Conservation (phyloP, 1,140 invertebrate genomes). For the Cheumatopsyche charites region DNA sequence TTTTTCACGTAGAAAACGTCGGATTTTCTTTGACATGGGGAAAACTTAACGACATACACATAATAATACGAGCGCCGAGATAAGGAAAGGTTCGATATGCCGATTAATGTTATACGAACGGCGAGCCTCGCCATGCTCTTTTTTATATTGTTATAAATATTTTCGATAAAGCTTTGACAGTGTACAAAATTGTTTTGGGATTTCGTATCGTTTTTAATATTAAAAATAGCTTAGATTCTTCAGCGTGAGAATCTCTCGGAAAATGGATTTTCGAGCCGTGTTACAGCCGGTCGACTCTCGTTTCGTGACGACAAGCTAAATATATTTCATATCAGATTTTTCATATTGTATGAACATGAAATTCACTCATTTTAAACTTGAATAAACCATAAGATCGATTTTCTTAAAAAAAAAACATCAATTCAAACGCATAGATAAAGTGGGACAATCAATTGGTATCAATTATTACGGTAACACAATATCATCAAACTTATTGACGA, state of each 20-base stretch:
- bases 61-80: constrained; percentile 5
- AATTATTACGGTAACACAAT: too few relatives aligned
- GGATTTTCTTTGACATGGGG: constrained; percentile 32
- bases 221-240: not conserved
- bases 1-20: constrained; percentile 30
- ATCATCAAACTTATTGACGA: too few relatives aligned
- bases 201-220: not conserved
- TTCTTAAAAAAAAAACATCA: too few relatives aligned
- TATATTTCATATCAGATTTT: too few relatives aligned
- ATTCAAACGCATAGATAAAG: too few relatives aligned
- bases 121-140: not conserved
- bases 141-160: constrained; percentile 18
- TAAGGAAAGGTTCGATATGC: constrained; percentile 10
- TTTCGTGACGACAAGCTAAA: too few relatives aligned
- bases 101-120: not conserved
- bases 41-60: constrained; percentile 21
- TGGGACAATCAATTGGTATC: too few relatives aligned
- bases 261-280: constrained; percentile 5
- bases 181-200: not conserved
- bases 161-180: not conserved
- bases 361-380: too few relatives aligned
- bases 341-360: too few relatives aligned
- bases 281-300: too few relatives aligned
- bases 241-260: not conserved
- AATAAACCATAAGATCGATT: too few relatives aligned